Conservation (phyloP, 2,888 invertebrate species). For the Synanthedon tipuliformis region DNA sequence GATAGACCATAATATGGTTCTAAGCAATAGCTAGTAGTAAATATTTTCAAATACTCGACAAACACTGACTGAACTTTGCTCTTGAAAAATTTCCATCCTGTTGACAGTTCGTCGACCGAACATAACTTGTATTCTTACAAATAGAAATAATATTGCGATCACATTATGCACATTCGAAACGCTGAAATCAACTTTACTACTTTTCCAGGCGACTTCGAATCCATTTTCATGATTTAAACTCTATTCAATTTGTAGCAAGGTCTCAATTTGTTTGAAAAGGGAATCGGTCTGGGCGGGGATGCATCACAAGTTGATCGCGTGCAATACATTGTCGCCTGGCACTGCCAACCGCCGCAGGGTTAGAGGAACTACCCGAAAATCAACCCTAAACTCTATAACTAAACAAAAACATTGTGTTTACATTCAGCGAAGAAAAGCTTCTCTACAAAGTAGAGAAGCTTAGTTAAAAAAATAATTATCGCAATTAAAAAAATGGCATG, state of each 20-base stretch:
- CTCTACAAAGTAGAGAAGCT: too few relatives aligned
- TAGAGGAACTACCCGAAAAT: slow-evolving; percentile 51
- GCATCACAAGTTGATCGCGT: slow-evolving; percentile 55
- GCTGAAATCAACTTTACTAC: slow-evolving; percentile 4
- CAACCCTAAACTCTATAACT: slow-evolving; percentile 31
- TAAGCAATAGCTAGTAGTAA: too few relatives aligned
- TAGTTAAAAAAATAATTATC: too few relatives aligned
- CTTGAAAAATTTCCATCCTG: background rate
- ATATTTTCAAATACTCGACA: too few relatives aligned
- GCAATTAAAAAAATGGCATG: too few relatives aligned
- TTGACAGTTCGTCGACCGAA: background rate
- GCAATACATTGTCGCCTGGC: slow-evolving; percentile 62
- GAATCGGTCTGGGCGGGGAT: slow-evolving; percentile 33
- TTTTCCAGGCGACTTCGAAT: background rate
- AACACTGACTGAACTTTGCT: slow-evolving; percentile 21
- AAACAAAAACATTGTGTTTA: slow-evolving; percentile 23
- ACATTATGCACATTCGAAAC: slow-evolving; percentile 5
- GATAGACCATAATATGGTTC: too few relatives aligned
- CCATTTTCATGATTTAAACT: background rate
- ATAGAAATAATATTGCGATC: slow-evolving; percentile 6
- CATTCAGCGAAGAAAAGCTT: too few relatives aligned
- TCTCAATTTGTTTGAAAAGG: slow-evolving; percentile 24
- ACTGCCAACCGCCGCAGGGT: slow-evolving; percentile 51
- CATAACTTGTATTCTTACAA: slow-evolving; percentile 1
- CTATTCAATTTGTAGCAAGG: slow-evolving; percentile 17